Conservation (phyloP, 2,797 vertebrate genomes). For the Tenualosa thibaudeaui region DNA sequence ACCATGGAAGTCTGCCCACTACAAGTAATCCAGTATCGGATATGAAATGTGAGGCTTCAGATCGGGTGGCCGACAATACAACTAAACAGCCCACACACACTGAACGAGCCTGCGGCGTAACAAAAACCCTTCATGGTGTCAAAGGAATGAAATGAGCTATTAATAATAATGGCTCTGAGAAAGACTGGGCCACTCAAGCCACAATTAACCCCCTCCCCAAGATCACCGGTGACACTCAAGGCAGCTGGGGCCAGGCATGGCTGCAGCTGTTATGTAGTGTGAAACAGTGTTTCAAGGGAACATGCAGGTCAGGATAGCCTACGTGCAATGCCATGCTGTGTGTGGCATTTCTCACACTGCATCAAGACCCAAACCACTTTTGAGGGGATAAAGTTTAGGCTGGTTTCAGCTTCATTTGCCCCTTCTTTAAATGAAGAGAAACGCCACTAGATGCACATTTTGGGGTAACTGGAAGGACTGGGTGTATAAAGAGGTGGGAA, state of each 20-base stretch:
- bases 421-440: not conserved
- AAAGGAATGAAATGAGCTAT: constrained; percentile 18
- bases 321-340: not conserved
- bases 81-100: not conserved
- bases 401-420: not conserved
- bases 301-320: not conserved
- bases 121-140: constrained; percentile 13
- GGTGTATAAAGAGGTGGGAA: not conserved
- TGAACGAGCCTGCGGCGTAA: not conserved
- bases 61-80: not conserved
- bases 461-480: not conserved
- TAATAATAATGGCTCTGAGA: constrained; percentile 13
- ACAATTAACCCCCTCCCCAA: not conserved
- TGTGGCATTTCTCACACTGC: not conserved
- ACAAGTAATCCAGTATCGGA: not conserved
- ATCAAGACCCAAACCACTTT: not conserved
- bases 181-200: not conserved
- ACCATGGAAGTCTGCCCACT: not conserved
- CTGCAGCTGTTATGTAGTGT: not conserved
- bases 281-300: not conserved
- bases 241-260: not conserved
- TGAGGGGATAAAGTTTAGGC: not conserved
- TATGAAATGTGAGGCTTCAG: constrained; percentile 8
- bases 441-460: not conserved
- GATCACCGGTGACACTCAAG: constrained; percentile 10